Evolutionary conservation across 2,888 invertebrate species (phyloP).

Genomic region (Steromphala cineraria): DNA sequence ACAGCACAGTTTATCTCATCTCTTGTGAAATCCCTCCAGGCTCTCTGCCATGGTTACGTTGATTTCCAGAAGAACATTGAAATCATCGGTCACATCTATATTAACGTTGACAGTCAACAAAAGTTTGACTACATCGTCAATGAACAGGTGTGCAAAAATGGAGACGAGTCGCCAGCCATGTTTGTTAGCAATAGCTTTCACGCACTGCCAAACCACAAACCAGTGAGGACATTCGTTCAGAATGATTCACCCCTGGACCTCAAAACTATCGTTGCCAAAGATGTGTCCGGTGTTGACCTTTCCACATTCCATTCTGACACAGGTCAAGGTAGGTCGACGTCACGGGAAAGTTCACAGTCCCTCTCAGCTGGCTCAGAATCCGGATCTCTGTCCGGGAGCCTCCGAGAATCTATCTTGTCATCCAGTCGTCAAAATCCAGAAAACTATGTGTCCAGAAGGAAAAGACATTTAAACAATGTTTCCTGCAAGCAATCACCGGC

Average conservation of each 20-base stretch:
- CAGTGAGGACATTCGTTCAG: background rate
- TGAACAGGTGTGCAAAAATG: conserved; percentile 21
- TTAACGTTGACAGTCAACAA: conserved; percentile 18
- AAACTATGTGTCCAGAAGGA: background rate
- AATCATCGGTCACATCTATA: conserved; percentile 16
- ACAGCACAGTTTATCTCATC: conserved; percentile 8
- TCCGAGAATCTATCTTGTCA: background rate
- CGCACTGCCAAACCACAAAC: background rate
- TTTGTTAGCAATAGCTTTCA: conserved; percentile 18
- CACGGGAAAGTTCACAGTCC: conserved; percentile 1
- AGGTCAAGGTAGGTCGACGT: conserved; percentile 11
- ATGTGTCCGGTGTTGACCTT: background rate
- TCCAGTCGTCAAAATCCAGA: background rate
- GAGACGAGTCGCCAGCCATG: background rate
- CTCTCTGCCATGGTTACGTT: conserved; percentile 19
- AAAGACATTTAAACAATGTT: background rate
- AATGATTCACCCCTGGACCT: background rate
- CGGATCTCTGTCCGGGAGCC: background rate
- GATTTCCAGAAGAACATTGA: conserved; percentile 20
- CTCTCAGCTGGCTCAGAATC: background rate
- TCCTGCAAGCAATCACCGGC: background rate
- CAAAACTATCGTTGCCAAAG: background rate
- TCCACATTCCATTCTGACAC: conserved; percentile 5
- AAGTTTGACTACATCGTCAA: conserved; percentile 16
- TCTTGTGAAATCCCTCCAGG: conserved; percentile 12